phyloP scores from a whole-genome alignment of 2,113 vertebrate species.

The Guaruba guarouba region DNA sequence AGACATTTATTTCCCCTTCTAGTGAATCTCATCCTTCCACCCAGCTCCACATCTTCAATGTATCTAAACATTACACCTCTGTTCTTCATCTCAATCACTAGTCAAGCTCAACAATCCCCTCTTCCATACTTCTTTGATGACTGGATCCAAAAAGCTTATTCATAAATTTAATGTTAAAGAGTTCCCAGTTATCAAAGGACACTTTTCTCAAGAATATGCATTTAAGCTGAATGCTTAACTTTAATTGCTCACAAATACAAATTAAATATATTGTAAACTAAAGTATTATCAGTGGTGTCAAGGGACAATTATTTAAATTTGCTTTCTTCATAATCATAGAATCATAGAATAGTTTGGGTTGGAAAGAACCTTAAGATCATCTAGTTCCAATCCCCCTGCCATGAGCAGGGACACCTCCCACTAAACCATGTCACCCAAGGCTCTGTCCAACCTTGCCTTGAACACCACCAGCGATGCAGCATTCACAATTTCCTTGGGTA shows the following conservation, averaged over 20 bases:
- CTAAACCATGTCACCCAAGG: too few relatives aligned
- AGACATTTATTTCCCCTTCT: background rate
- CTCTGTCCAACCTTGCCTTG: too few relatives aligned
- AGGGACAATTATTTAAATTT: background rate
- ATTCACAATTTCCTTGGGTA: too few relatives aligned
- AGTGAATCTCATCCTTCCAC: background rate
- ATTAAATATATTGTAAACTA: background rate
- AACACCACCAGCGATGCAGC: too few relatives aligned
- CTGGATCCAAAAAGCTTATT: background rate
- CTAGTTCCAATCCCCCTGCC: too few relatives aligned
- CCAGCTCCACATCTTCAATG: background rate
- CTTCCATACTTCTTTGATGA: background rate
- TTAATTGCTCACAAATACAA: background rate
- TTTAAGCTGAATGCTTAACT: background rate
- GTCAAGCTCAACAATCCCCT: fast-evolving
- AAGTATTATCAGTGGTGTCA: background rate
- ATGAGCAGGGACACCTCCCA: too few relatives aligned
- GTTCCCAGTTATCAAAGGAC: background rate
- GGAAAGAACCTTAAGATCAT: too few relatives aligned
- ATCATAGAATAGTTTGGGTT: too few relatives aligned
- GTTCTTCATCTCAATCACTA: background rate
- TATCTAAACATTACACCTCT: background rate
- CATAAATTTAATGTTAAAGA: fast-evolving
- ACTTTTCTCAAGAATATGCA: background rate
- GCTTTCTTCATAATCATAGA: background rate